Percentiles rank a stretch among this genome's conserved stretches.
phyloP scores from a whole-genome alignment of 2,797 vertebrate species.

The Momotus momota region DNA sequence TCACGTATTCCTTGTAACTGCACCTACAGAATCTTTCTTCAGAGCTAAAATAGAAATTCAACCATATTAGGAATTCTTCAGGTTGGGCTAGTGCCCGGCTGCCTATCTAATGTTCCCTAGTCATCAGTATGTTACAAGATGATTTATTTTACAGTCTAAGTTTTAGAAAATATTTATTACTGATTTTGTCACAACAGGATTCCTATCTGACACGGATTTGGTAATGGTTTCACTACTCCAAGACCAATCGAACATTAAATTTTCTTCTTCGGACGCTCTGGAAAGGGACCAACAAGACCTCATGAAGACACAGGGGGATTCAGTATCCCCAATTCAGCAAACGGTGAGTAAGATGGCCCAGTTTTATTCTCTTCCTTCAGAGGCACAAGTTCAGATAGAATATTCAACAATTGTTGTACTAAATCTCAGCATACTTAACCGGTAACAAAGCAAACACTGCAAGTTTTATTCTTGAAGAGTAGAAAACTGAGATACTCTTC shows the following conservation, averaged over 20 bases:
- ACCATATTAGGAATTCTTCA: background rate
- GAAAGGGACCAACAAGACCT: slow-evolving; percentile 78
- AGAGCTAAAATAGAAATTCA: background rate
- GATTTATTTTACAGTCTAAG: background rate
- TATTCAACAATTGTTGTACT: background rate
- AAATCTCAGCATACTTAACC: background rate
- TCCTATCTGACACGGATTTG: slow-evolving; percentile 68
- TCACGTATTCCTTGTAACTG: background rate
- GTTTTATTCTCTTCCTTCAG: background rate
- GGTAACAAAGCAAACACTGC: background rate
- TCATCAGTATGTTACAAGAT: background rate
- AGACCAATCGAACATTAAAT: slow-evolving; percentile 77
- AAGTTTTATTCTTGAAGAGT: background rate
- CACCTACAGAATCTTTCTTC: background rate
- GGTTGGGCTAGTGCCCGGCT: background rate
- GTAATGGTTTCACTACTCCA: slow-evolving; percentile 81
- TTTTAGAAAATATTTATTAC: background rate
- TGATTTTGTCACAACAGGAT: slow-evolving; percentile 56
- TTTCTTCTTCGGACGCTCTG: slow-evolving; percentile 74
- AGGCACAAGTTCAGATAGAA: background rate
- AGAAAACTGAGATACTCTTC: background rate
- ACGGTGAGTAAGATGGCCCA: slow-evolving; percentile 74
- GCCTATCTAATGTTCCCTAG: background rate
- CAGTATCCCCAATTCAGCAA: slow-evolving; percentile 73
- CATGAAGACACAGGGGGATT: slow-evolving; percentile 79